Base-by-base conservation (phyloP, 2,888 invertebrate species). In the Endomychus coccineus region DNA sequence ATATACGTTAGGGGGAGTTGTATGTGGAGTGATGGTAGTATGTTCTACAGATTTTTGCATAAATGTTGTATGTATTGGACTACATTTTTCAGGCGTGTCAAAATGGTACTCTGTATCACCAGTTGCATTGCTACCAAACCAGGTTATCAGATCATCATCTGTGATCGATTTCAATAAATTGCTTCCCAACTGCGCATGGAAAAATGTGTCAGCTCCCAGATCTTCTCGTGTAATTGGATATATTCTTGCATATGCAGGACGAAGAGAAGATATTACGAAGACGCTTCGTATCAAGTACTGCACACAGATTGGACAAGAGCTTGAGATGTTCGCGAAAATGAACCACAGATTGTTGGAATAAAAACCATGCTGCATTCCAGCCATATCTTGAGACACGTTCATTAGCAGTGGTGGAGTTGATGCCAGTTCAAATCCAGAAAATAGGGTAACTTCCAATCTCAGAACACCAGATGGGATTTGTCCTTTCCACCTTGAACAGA, bases 81-180 rank as follows among this genome's bases (percentile, higher is more conserved):
- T 37, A 37, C 29, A 30, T 16, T 22, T 45, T 31, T 45, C 43
- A 16, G 42, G 25, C 3, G 22, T 19, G 17, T 23, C 12, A 6
- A 12, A 13, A 17, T 14, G 21, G 13, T 25, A 11, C 10, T 35
- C 15, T 2, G 9, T 10, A 15, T 27, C 21, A 2, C 22, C 62
- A 44, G 69, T 72, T 52, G 69, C 71, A 39, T 74, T 74, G 61
- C 71, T 72, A 23, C 77, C 77, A 49, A 78, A 78, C 78, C 78
- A 78, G 2, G 78, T 78, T 16, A 78, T 76, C 12, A 77, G 69
- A 51, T 78, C 78, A 48, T 78, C 78, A 35, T 77, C 77, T 9
- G 76, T 75, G 16, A 78, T 76, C 4, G 74, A 76, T 49, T 71
- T 67, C 1, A 78, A 63, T 17, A 78, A 61, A 7, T 72, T 72